These are phyloP conservation scores for Andrena fulva DNA, from an alignment of 2,888 invertebrate genomes.

Conservation along the genomic window DNA sequence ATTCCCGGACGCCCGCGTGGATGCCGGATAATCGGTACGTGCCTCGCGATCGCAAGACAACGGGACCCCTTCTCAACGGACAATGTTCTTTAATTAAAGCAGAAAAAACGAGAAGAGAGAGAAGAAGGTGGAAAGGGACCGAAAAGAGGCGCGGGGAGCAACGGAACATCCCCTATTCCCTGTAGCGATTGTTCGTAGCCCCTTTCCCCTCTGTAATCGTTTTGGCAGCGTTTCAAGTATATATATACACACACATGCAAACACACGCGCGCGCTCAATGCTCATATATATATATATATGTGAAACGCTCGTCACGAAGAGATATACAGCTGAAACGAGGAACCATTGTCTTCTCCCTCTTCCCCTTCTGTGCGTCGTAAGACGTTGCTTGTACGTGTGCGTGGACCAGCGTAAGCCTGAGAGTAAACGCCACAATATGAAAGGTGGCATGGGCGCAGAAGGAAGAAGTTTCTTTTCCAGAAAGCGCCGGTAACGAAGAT, in stretches of 20 bases:
- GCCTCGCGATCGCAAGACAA: slow-evolving; percentile 3
- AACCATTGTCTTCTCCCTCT: slow-evolving; percentile 61
- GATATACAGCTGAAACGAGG: slow-evolving; percentile 51
- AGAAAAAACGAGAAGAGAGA: not conserved
- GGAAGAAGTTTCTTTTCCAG: slow-evolving; percentile 28
- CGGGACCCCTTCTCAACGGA: not conserved
- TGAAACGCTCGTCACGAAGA: slow-evolving; percentile 50
- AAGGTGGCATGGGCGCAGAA: slow-evolving; percentile 2
- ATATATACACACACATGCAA: not conserved
- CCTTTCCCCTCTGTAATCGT: slow-evolving; percentile 61
- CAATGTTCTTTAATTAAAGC: slow-evolving; percentile 29
- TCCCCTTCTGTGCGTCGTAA: slow-evolving; percentile 45
- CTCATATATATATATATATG: not conserved
- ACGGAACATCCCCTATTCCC: slow-evolving; percentile 4
- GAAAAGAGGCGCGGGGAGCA: slow-evolving; percentile 9
- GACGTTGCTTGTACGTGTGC: slow-evolving; percentile 20
- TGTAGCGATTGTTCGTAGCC: slow-evolving; percentile 25
- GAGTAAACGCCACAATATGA: slow-evolving; percentile 22
- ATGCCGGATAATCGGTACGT: slow-evolving; percentile 1
- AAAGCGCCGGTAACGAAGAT: slow-evolving; percentile 41
- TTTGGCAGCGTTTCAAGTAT: slow-evolving; percentile 76
- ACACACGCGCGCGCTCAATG: not conserved
- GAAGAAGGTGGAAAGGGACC: not conserved
- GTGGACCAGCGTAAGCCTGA: slow-evolving; percentile 5
- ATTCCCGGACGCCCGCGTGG: not conserved